Percentiles rank a stretch among this genome's conserved stretches.
Evolutionary conservation across 30 jellyfish, hydroid and myxozoan species (phyloP).

Genomic region (Chironex yamaguchii): DNA sequence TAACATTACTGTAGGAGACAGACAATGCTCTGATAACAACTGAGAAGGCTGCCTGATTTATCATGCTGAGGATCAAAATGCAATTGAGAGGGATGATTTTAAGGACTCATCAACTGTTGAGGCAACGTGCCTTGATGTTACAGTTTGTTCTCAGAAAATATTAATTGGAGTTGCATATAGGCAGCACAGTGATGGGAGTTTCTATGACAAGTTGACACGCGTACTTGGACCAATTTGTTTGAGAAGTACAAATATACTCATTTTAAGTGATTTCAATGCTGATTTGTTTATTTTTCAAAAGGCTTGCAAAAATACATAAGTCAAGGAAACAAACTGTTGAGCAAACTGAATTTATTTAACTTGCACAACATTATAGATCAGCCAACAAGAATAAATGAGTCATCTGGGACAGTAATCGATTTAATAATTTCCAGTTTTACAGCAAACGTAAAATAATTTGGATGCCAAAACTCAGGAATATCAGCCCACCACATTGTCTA

Average conservation of each 20-base stretch:
- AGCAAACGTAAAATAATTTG: constrained; percentile 41
- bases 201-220: constrained; percentile 8
- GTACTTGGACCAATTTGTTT: constrained; percentile 59
- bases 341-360: constrained; percentile 61
- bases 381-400: constrained; percentile 55
- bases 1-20: neutral
- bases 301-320: constrained; percentile 35
- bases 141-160: neutral
- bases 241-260: constrained; percentile 49
- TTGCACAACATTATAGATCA: constrained; percentile 45
- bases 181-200: neutral
- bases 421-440: constrained; percentile 46
- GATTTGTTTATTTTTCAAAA: constrained; percentile 45
- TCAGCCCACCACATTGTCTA: constrained; percentile 68
- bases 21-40: constrained; percentile 25
- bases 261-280: constrained; percentile 53
- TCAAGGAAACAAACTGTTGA: constrained; percentile 50
- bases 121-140: constrained; percentile 1
- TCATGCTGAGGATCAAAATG: constrained; percentile 20
- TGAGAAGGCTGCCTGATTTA: constrained; percentile 13
- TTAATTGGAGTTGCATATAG: neutral
- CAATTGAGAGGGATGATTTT: constrained; percentile 12
- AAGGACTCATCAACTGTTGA: neutral
- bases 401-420: constrained; percentile 44
- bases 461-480: constrained; percentile 39